Conservation (phyloP, 2,888 invertebrate species). For the Dicycla oo region DNA sequence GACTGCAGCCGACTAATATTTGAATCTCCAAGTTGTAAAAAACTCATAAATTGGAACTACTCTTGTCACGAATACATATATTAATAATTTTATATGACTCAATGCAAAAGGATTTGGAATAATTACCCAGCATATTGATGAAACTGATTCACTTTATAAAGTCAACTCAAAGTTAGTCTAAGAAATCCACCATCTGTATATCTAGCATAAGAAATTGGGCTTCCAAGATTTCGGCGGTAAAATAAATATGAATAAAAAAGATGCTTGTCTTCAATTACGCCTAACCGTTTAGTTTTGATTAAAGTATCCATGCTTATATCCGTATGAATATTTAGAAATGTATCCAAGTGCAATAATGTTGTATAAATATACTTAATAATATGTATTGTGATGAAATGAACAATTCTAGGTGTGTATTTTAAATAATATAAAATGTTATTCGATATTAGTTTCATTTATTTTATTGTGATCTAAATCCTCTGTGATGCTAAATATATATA, state of each 20-base stretch:
- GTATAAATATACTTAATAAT: conserved; percentile 81
- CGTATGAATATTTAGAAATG: conserved; percentile 76
- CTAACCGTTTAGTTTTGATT: conserved; percentile 65
- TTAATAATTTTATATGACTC: not conserved
- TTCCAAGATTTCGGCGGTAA: conserved; percentile 66
- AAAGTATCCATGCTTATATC: conserved; percentile 70
- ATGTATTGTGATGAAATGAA: conserved; percentile 86
- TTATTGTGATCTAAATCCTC: not conserved
- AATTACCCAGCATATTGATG: not conserved
- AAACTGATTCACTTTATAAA: not conserved
- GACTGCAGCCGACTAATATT: not conserved
- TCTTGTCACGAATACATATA: not conserved
- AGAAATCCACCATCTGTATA: conserved; percentile 60
- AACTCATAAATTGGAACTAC: not conserved
- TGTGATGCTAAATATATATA: not conserved
- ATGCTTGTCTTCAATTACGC: conserved; percentile 66
- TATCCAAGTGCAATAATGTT: conserved; percentile 88
- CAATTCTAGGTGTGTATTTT: conserved; percentile 89
- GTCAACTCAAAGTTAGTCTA: not conserved
- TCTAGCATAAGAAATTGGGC: conserved; percentile 67
- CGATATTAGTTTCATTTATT: conserved; percentile 76
- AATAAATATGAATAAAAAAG: conserved; percentile 54
- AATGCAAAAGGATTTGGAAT: conserved; percentile 2
- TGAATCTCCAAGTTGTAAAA: not conserved
- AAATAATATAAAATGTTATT: conserved; percentile 89